Evolutionary conservation across 2,797 vertebrate genomes (phyloP).

Genomic region (Brachymystax lenok): DNA sequence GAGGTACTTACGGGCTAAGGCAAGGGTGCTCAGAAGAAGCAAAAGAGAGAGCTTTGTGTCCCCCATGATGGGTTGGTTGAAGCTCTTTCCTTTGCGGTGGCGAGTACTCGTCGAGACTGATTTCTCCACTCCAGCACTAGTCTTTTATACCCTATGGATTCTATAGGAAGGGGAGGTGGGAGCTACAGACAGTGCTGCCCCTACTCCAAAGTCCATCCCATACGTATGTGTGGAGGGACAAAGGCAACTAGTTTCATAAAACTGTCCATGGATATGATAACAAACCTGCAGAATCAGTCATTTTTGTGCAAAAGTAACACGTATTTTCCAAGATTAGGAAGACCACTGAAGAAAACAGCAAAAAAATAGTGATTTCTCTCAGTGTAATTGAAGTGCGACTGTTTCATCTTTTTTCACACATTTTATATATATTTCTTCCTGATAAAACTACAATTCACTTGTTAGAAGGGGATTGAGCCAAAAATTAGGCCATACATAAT

Average conservation of each 20-base stretch:
- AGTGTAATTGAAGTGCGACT: too few relatives aligned
- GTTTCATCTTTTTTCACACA: too few relatives aligned
- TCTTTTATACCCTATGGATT: constrained; percentile 69
- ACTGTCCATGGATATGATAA: too few relatives aligned
- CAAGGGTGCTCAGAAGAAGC: constrained; percentile 72
- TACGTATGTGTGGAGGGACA: constrained; percentile 72
- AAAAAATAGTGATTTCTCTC: too few relatives aligned
- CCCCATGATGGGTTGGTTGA: constrained; percentile 83
- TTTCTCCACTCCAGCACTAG: constrained; percentile 18
- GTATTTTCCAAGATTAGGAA: too few relatives aligned
- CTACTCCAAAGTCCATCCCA: constrained; percentile 75
- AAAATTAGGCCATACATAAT: too few relatives aligned
- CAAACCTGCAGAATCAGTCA: too few relatives aligned
- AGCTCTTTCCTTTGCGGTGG: constrained; percentile 69
- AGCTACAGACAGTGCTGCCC: constrained; percentile 45
- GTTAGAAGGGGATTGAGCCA: too few relatives aligned
- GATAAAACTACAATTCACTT: too few relatives aligned
- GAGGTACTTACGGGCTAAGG: constrained; percentile 81
- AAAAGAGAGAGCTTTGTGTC: constrained; percentile 79
- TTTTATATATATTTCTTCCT: too few relatives aligned
- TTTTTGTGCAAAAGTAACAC: too few relatives aligned
- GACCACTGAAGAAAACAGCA: too few relatives aligned
- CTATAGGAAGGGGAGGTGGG: constrained; percentile 36
- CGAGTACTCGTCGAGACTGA: constrained; percentile 66
- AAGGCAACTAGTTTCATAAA: constrained; percentile 49